These are phyloP conservation scores for Corythornis madagascariensis DNA, from an alignment of 2,113 vertebrate species.

Conservation along the genomic window DNA sequence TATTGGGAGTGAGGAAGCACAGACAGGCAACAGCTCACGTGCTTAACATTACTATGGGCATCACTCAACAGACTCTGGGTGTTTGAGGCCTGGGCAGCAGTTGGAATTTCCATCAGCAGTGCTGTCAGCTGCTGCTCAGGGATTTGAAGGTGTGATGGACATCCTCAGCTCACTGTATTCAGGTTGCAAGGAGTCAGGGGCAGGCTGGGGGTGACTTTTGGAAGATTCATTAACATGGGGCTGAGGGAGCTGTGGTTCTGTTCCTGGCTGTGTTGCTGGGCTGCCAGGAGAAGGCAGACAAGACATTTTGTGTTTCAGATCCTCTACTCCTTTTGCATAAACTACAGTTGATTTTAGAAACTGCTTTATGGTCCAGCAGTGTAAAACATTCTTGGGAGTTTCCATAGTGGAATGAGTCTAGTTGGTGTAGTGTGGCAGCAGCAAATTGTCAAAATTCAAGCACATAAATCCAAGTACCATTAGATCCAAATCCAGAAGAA, in stretches of 20 bases:
- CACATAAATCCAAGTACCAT: neutral
- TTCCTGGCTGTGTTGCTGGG: neutral
- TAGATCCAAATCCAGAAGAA: neutral
- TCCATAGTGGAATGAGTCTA: neutral
- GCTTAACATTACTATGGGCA: neutral
- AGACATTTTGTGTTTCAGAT: neutral
- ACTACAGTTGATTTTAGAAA: neutral
- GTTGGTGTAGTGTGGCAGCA: neutral
- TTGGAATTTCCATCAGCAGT: neutral
- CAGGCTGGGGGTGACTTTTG: neutral
- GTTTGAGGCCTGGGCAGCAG: neutral
- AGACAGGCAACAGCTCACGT: neutral
- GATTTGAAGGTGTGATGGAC: neutral
- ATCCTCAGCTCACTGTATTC: neutral
- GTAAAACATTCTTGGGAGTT: neutral
- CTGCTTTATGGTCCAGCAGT: neutral
- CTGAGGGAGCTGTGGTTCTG: neutral
- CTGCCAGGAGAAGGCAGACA: neutral
- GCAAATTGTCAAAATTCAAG: neutral
- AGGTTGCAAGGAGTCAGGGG: neutral
- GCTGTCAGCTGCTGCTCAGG: neutral
- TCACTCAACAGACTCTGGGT: neutral
- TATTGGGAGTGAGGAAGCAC: neutral
- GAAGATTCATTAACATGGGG: fast-evolving
- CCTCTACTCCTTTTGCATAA: neutral